Percentiles rank a stretch among this genome's conserved stretches.
phyloP scores from a whole-genome alignment of 1,140 invertebrate genomes.

The Hyposmocoma kahamanoa region DNA sequence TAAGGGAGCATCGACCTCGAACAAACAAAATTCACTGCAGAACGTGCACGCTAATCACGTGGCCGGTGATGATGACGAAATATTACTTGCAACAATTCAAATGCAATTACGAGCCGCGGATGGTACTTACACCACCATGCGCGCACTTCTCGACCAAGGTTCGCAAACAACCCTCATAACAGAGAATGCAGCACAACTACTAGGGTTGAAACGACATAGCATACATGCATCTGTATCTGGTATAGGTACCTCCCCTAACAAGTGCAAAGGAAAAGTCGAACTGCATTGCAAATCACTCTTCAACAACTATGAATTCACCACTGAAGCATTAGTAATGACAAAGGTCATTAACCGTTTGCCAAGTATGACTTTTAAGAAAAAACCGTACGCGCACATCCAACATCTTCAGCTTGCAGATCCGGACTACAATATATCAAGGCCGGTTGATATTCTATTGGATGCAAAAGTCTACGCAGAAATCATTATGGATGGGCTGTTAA shows the following conservation, averaged over 20 bases:
- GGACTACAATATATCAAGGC: neutral
- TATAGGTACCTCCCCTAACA: neutral
- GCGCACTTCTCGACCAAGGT: neutral
- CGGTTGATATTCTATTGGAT: conserved; percentile 2
- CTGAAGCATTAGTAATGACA: neutral
- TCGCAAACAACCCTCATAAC: neutral
- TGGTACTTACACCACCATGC: neutral
- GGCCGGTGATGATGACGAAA: neutral
- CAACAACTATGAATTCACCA: neutral
- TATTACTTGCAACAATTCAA: neutral
- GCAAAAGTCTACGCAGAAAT: neutral
- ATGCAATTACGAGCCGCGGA: neutral
- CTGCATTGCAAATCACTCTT: neutral
- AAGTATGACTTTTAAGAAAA: neutral
- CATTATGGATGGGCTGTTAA: neutral
- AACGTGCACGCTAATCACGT: neutral
- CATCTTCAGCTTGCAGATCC: conserved; percentile 1
- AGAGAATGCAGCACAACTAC: neutral
- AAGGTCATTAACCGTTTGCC: neutral
- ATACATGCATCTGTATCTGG: neutral
- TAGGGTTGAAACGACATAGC: neutral
- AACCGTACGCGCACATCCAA: neutral
- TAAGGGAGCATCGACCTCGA: too few species aligned
- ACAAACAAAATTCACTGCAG: too few species aligned
- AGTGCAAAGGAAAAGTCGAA: neutral